Evolutionary conservation across 2,113 vertebrate genomes (phyloP).

Genomic region (Bungarus multicinctus): DNA sequence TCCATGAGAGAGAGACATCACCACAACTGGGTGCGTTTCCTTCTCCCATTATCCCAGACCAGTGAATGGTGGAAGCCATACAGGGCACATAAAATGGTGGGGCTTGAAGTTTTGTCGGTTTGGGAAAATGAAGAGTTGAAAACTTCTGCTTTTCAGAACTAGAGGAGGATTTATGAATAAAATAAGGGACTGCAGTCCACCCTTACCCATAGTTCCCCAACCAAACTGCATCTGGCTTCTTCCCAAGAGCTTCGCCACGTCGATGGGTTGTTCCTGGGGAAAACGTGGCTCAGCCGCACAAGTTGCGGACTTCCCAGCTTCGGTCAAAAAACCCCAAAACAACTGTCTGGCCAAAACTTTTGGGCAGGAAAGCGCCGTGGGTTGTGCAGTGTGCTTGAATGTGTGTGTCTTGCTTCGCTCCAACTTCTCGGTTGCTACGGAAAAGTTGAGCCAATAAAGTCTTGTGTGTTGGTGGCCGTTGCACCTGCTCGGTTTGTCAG

Average conservation of each 20-base stretch:
- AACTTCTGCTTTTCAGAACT: not conserved
- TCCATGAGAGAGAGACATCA: too few relatives aligned
- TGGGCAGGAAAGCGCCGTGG: not conserved
- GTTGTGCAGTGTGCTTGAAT: fast-evolving
- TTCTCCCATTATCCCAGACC: not conserved
- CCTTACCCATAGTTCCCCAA: not conserved
- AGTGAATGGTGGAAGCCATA: not conserved
- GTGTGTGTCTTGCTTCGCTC: not conserved
- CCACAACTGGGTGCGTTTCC: too few relatives aligned
- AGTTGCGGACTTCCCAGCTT: not conserved
- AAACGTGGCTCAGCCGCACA: too few relatives aligned
- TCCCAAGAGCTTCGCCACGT: not conserved
- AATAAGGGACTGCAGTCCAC: not conserved
- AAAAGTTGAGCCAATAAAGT: not conserved
- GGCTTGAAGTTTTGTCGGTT: not conserved
- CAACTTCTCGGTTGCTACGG: not conserved
- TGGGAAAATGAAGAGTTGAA: too few relatives aligned
- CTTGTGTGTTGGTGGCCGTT: not conserved
- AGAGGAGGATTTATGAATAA: too few relatives aligned
- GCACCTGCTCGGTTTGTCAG: slow-evolving; percentile 28
- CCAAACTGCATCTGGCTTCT: not conserved
- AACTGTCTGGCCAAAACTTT: not conserved
- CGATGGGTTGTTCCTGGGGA: not conserved
- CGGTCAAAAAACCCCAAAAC: not conserved
- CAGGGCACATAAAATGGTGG: not conserved